Evolutionary conservation across 2,113 vertebrate species (phyloP).

Genomic region (Ammospiza nelsoni): DNA sequence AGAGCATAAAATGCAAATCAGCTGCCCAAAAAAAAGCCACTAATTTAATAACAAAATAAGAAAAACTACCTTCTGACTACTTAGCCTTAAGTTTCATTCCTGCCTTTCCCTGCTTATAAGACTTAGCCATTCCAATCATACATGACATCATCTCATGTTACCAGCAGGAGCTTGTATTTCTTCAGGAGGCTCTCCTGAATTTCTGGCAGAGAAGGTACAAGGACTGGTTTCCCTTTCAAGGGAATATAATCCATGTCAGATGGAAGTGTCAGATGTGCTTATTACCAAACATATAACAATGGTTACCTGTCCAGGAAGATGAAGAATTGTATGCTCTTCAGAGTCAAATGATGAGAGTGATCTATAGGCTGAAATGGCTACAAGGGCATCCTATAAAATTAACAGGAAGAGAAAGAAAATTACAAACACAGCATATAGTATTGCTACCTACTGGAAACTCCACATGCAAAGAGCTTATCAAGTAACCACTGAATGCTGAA

Average conservation of each 20-base stretch:
- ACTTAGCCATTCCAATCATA: not conserved
- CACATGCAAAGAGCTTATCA: not conserved
- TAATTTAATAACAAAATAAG: not conserved
- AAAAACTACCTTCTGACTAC: not conserved
- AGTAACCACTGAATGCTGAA: not conserved
- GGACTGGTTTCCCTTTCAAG: not conserved
- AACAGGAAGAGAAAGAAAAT: not conserved
- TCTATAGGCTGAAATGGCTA: slow-evolving; percentile 86
- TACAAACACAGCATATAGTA: not conserved
- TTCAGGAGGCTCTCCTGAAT: not conserved
- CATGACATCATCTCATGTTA: not conserved
- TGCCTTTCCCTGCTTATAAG: not conserved
- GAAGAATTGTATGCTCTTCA: slow-evolving; percentile 81
- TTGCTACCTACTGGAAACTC: not conserved
- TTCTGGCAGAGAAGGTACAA: not conserved
- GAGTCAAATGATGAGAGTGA: slow-evolving; percentile 86
- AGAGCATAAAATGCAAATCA: not conserved
- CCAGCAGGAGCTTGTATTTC: not conserved
- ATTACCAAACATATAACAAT: not conserved
- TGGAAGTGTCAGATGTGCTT: not conserved
- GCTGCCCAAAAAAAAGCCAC: not conserved
- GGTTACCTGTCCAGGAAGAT: slow-evolving; percentile 88
- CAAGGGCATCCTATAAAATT: slow-evolving; percentile 78
- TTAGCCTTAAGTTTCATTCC: not conserved
- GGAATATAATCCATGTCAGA: not conserved